phyloP scores from a whole-genome alignment of 2,888 invertebrate genomes.

The Drosophila koepferae region DNA sequence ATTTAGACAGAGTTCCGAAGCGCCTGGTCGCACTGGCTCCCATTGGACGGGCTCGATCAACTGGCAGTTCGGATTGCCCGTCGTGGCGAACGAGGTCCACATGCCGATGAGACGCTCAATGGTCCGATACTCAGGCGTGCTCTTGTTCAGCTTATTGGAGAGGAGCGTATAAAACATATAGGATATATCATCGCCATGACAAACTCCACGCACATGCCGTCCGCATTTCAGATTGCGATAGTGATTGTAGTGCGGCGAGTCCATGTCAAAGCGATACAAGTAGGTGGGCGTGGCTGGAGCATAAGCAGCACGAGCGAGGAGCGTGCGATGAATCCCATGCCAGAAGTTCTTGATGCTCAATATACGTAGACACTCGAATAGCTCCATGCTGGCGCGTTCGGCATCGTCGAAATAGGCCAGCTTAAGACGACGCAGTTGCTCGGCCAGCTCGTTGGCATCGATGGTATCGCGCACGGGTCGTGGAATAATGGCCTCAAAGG shows the following conservation, averaged over 20 bases:
- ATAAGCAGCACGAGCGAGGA: constrained; percentile 72
- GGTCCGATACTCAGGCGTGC: constrained; percentile 76
- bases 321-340: constrained; percentile 84
- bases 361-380: constrained; percentile 64
- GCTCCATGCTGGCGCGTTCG: constrained; percentile 53
- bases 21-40: constrained; percentile 67
- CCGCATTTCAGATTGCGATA: constrained; percentile 80
- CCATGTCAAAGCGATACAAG: constrained; percentile 83
- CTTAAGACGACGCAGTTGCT: constrained; percentile 61
- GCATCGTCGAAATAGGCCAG: constrained; percentile 69
- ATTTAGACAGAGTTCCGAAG: constrained; percentile 73
- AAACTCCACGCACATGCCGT: constrained; percentile 72
- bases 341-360: constrained; percentile 78
- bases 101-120: constrained; percentile 83
- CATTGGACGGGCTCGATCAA: constrained; percentile 69
- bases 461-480: constrained; percentile 64
- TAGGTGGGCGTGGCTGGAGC: constrained; percentile 76
- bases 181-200: constrained; percentile 84
- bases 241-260: constrained; percentile 82
- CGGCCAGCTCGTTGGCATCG: constrained; percentile 50
- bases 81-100: constrained; percentile 82
- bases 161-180: constrained; percentile 81
- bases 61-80: constrained; percentile 82
- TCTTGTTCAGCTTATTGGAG: constrained; percentile 60
- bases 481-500: constrained; percentile 83